Percentiles rank a stretch among this genome's conserved stretches.
These are phyloP conservation scores for Formica exsecta DNA, from an alignment of 1,140 invertebrate genomes.

Conservation along the genomic window DNA sequence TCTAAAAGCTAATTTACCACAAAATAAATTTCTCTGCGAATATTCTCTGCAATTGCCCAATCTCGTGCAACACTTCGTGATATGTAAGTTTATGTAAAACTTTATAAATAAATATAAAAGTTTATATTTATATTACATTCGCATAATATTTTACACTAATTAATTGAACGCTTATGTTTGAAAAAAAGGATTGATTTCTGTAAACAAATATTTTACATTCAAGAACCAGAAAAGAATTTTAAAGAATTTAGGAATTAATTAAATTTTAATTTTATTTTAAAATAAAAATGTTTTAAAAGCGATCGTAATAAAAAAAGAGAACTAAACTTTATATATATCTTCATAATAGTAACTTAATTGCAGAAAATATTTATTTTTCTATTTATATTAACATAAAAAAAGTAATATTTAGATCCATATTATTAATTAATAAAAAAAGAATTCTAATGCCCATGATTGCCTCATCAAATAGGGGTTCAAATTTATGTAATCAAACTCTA, in stretches of 20 bases:
- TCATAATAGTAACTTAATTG: not conserved
- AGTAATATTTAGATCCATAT: not conserved
- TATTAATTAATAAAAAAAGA: not conserved
- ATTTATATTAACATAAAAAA: not conserved
- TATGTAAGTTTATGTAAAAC: not conserved
- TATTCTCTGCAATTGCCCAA: conserved; percentile 7
- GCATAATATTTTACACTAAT: not conserved
- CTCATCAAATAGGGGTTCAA: not conserved
- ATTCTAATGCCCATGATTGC: not conserved
- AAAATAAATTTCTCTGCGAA: not conserved
- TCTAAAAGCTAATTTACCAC: not conserved
- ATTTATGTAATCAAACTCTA: not conserved
- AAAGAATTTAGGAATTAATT: not conserved
- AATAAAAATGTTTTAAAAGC: not conserved
- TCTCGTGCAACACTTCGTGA: not conserved
- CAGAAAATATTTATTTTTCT: not conserved
- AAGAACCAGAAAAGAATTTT: not conserved
- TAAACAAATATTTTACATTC: not conserved
- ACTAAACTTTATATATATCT: not conserved
- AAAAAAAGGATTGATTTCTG: too few relatives aligned
- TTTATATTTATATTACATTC: not conserved
- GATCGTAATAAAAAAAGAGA: not conserved
- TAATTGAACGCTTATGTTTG: not conserved
- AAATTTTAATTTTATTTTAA: not conserved
- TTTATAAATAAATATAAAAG: conserved; percentile 21